Conservation (phyloP, 1,140 invertebrate species). For the Pseudomyrmex concolor region DNA sequence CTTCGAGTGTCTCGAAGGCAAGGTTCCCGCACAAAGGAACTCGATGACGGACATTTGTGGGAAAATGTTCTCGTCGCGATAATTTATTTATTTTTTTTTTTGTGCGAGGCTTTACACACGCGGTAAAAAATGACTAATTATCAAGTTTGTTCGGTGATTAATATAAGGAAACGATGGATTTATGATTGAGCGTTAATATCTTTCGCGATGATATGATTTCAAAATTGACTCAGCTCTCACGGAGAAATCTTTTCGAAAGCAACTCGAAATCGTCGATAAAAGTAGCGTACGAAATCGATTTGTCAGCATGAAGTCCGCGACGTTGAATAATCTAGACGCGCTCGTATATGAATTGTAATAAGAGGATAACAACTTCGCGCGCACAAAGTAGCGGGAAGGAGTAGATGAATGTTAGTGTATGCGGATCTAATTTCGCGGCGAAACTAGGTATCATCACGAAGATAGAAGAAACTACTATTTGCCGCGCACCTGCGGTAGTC, state of each 20-base stretch:
- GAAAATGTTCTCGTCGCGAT: not conserved
- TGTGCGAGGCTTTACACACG: no score
- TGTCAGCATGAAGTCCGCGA: not conserved
- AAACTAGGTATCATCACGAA: constrained; percentile 29
- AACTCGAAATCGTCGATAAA: not conserved
- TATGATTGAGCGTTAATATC: no score
- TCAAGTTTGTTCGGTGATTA: no score
- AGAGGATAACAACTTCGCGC: no score
- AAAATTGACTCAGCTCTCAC: no score
- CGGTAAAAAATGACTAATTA: not conserved
- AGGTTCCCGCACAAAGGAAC: not conserved
- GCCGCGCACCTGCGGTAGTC: not conserved
- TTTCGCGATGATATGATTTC: no score
- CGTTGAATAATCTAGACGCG: not conserved
- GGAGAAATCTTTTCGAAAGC: not conserved
- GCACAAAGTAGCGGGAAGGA: not conserved
- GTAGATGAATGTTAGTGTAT: not conserved
- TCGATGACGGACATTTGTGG: constrained; percentile 3
- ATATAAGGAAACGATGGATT: no score
- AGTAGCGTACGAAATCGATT: constrained; percentile 17
- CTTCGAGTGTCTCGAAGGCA: not conserved
- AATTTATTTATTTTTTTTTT: not conserved
- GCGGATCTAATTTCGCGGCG: not conserved
- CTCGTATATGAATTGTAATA: not conserved
- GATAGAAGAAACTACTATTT: constrained; percentile 11